Percentiles rank a stretch among this genome's conserved stretches.
These are phyloP conservation scores for Gadopsis marmoratus DNA, from an alignment of 2,797 vertebrate species.

Conservation along the genomic window DNA sequence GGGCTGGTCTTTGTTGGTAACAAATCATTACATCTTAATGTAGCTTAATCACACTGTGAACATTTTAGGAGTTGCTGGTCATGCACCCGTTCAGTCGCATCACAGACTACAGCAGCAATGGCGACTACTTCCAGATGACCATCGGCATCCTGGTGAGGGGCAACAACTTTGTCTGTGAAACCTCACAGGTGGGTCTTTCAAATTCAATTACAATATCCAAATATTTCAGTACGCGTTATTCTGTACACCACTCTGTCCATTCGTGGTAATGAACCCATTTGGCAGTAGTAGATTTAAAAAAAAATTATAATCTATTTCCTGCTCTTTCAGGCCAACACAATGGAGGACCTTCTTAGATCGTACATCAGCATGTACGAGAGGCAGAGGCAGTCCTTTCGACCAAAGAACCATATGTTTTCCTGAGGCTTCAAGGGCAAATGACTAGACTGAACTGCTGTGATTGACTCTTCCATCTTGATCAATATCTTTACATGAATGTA, in stretches of 20 bases:
- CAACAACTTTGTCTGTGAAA: conserved; percentile 90
- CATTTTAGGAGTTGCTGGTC: conserved; percentile 87
- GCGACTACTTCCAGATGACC: conserved; percentile 90
- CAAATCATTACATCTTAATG: not conserved
- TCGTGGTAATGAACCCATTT: not conserved
- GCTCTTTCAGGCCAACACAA: conserved; percentile 88
- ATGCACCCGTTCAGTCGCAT: conserved; percentile 92
- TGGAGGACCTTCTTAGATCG: conserved; percentile 93
- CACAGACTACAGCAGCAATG: conserved; percentile 89
- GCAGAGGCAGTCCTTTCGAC: conserved; percentile 64
- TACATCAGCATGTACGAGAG: conserved; percentile 88
- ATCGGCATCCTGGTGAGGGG: conserved; percentile 88
- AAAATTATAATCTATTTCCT: not conserved
- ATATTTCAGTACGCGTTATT: not conserved
- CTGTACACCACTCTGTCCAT: not conserved
- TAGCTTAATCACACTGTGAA: not conserved
- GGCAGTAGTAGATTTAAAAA: not conserved
- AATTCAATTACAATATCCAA: not conserved
- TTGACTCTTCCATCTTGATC: not conserved
- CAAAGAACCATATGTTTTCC: conserved; percentile 67
- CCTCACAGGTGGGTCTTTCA: conserved; percentile 87
- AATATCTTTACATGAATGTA: conserved; percentile 7
- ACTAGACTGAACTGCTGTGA: not conserved
- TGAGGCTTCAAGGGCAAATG: conserved; percentile 22
- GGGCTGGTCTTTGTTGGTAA: not conserved